Percentiles rank a stretch among this genome's conserved stretches.
These are phyloP conservation scores for Macroramphosus scolopax DNA, from an alignment of 2,797 vertebrate genomes.

Conservation along the genomic window DNA sequence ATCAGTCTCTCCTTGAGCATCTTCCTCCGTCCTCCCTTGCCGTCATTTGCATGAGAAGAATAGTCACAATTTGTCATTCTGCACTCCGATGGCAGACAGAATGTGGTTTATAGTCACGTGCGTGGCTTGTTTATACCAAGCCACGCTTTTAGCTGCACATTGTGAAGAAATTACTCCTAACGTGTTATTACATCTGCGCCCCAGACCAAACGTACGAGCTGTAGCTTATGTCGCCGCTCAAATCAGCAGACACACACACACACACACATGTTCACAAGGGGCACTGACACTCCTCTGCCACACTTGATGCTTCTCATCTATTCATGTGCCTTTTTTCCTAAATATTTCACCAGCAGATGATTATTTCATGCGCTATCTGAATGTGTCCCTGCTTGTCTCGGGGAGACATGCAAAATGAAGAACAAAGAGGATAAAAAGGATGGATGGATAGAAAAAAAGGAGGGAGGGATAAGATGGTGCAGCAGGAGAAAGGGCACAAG, in stretches of 20 bases:
- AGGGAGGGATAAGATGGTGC: constrained; percentile 12
- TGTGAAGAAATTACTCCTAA: too few relatives aligned
- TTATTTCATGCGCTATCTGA: constrained; percentile 74
- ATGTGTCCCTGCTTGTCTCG: constrained; percentile 65
- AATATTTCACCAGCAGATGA: constrained; percentile 79
- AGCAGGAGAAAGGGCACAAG: constrained; percentile 16
- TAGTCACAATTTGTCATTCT: too few relatives aligned
- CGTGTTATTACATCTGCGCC: too few relatives aligned
- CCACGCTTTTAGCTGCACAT: too few relatives aligned
- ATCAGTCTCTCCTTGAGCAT: too few relatives aligned
- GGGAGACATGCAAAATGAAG: constrained; percentile 38
- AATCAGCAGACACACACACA: constrained; percentile 40
- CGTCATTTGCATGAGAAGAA: too few relatives aligned
- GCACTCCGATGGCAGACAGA: too few relatives aligned
- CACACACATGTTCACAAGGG: constrained; percentile 34
- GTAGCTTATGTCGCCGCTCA: constrained; percentile 46
- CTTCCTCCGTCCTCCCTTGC: too few relatives aligned
- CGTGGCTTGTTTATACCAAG: too few relatives aligned
- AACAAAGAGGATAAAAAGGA: constrained; percentile 41
- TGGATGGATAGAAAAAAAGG: constrained; percentile 17
- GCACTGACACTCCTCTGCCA: constrained; percentile 58
- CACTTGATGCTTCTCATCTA: constrained; percentile 63
- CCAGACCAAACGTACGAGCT: constrained; percentile 46
- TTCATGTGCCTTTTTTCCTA: constrained; percentile 69
- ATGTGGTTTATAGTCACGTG: too few relatives aligned